Conservation (phyloP, 2,797 vertebrate genomes). For the Coccyzus lansbergi region DNA sequence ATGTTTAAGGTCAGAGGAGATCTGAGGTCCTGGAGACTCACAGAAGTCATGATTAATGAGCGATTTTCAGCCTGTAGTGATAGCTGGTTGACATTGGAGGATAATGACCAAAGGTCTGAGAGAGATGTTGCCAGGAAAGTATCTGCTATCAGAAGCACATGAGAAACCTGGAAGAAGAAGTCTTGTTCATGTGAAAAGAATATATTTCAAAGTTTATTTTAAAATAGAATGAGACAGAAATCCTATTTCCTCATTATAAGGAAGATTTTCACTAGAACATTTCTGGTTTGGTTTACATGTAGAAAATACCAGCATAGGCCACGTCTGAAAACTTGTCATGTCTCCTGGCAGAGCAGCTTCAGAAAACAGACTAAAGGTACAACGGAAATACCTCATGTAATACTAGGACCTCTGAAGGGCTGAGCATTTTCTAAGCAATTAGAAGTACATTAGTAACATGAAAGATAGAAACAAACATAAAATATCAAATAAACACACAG, state of each 20-base stretch:
- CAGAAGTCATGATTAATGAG: conserved; percentile 62
- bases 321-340: not conserved
- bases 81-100: conserved; percentile 55
- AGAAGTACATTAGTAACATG: not conserved
- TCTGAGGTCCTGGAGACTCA: conserved; percentile 37
- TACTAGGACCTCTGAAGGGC: not conserved
- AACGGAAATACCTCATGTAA: not conserved
- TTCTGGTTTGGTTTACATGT: not conserved
- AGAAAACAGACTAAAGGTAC: not conserved
- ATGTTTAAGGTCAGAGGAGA: conserved; percentile 68
- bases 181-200: not conserved
- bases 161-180: not conserved
- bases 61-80: conserved; percentile 38
- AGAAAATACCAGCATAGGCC: not conserved
- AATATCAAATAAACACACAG: not conserved
- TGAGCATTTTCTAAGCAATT: not conserved
- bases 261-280: not conserved
- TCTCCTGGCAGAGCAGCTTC: not conserved
- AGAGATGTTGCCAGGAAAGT: not conserved
- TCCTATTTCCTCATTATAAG: not conserved
- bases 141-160: not conserved
- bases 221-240: not conserved
- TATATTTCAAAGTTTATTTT: not conserved
- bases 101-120: conserved; percentile 38
- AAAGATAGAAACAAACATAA: not conserved